Percentiles rank a stretch among this genome's conserved stretches.
These are phyloP conservation scores for Metallyticus violacea DNA, from an alignment of 2,888 invertebrate species.

Conservation along the genomic window DNA sequence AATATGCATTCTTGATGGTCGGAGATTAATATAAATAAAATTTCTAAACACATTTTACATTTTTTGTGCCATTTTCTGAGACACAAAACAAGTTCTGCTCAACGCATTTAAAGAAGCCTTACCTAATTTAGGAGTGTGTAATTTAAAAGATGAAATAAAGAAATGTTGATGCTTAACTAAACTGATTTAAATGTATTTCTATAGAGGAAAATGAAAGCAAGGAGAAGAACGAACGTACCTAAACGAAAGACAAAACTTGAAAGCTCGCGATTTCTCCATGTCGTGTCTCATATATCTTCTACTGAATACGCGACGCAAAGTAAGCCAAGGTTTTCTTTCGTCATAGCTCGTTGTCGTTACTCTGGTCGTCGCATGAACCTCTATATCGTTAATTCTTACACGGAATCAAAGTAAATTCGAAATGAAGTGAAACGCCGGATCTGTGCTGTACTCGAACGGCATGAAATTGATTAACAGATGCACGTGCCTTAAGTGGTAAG, in stretches of 20 bases:
- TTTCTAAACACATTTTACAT: no score
- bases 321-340: background rate
- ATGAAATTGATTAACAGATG: background rate
- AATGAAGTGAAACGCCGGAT: background rate
- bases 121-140: no score
- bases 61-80: no score
- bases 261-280: background rate
- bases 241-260: background rate
- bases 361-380: background rate
- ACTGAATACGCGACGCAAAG: background rate
- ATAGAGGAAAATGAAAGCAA: background rate
- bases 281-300: background rate
- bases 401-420: background rate
- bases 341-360: background rate
- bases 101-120: no score
- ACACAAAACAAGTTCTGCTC: no score
- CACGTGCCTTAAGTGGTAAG: background rate
- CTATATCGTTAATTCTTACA: no score
- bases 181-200: no score
- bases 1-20: no score
- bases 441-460: background rate
- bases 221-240: no score
- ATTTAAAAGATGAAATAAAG: no score
- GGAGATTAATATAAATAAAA: no score
- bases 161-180: no score